Percentiles rank a stretch among this genome's conserved stretches.
phyloP scores from a whole-genome alignment of 2,888 invertebrate species.

The Mamestra brassicae region DNA sequence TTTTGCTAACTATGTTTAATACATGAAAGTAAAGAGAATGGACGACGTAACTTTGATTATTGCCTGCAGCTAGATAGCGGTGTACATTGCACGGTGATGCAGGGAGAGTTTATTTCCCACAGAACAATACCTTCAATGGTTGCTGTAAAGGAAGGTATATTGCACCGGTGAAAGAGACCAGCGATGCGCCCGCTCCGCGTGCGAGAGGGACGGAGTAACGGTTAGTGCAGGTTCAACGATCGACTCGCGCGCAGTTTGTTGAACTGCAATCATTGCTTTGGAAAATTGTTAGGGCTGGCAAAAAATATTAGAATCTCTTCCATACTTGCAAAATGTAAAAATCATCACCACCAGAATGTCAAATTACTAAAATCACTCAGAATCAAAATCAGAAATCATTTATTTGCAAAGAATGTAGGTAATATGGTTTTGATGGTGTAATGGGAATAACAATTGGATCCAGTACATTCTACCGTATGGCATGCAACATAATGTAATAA shows the following conservation, averaged over 20 bases:
- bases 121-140: constrained; percentile 80
- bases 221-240: constrained; percentile 89
- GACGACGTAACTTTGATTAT: constrained; percentile 69
- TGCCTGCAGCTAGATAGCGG: constrained; percentile 60
- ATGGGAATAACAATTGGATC: too few species aligned
- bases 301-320: constrained; percentile 35
- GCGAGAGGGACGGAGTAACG: constrained; percentile 80
- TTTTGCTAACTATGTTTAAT: constrained; percentile 72
- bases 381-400: too few species aligned
- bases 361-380: background rate
- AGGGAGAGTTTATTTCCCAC: constrained; percentile 72
- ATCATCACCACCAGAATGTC: background rate
- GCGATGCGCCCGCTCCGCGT: constrained; percentile 61
- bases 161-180: constrained; percentile 77
- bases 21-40: constrained; percentile 74
- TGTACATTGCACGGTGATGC: constrained; percentile 71
- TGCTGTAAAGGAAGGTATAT: constrained; percentile 77
- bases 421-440: too few species aligned
- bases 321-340: background rate
- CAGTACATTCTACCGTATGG: too few species aligned
- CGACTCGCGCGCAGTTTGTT: constrained; percentile 90
- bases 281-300: constrained; percentile 86
- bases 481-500: too few species aligned
- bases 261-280: constrained; percentile 89
- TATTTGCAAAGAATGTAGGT: too few species aligned